phyloP scores from a whole-genome alignment of 2,113 vertebrate species.

The Bubo scandiacus region DNA sequence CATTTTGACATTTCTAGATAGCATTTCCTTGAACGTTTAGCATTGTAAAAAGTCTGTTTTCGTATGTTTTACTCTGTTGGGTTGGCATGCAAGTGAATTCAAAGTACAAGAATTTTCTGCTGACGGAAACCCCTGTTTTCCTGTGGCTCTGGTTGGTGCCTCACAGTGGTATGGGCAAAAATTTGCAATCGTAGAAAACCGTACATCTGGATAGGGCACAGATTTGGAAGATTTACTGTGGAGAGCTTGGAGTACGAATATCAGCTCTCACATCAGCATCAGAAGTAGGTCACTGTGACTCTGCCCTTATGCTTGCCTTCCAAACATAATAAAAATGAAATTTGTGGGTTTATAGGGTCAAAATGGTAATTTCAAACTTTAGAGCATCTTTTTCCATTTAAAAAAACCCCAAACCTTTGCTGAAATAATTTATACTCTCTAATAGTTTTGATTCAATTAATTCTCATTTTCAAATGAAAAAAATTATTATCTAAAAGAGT shows the following conservation, averaged over 20 bases:
- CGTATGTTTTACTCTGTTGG: not conserved
- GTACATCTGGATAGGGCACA: not conserved
- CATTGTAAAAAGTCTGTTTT: not conserved
- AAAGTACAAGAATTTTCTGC: not conserved
- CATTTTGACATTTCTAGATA: not conserved
- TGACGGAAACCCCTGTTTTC: accelerated
- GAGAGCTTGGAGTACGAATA: not conserved
- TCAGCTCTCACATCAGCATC: not conserved
- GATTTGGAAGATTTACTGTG: not conserved
- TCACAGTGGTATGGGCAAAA: not conserved
- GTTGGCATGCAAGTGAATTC: not conserved
- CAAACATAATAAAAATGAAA: not conserved
- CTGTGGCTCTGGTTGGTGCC: not conserved
- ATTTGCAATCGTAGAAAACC: accelerated
- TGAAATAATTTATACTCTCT: not conserved
- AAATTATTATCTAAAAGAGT: not conserved
- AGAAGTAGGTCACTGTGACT: not conserved
- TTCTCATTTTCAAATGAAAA: not conserved
- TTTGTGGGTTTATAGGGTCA: not conserved
- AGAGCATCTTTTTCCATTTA: not conserved
- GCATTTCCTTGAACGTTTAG: not conserved
- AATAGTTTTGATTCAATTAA: not conserved
- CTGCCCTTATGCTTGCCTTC: not conserved
- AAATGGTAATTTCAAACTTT: not conserved
- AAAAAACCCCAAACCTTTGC: not conserved